Base-by-base conservation (phyloP, 1,140 invertebrate species). In the Zaprionus ornatus region DNA sequence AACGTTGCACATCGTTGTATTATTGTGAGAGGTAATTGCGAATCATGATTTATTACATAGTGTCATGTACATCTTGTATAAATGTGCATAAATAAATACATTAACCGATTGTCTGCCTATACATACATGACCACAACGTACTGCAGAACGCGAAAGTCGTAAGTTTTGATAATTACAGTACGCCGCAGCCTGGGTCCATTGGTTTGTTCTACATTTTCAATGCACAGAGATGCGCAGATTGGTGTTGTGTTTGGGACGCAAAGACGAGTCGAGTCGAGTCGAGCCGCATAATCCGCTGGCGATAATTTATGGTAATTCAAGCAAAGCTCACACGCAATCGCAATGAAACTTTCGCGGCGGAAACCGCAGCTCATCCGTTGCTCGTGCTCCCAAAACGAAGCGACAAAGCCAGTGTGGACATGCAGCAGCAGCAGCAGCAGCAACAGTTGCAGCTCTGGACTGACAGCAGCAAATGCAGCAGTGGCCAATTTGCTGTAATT, bases 241-340 rank as follows among this genome's bases (percentile, higher is more conserved):
- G 45, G 10, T 64, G 52, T 55, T 32, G 42, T 45, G 29, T 50
- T 35, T 63, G 60, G 55, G 52, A 52, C 37, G 21, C 48, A 3
- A 10, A 32, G 29, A 29, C 19, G 42, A 45, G 52, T 32, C 64
- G 60, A 61, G 67, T 45, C 37, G 32, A 79, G 56, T 25, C 59
- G 63, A 50, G 62, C 75, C 65, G 74, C 80, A 87, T 88, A 83
- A 87, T 87, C 77, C 61, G 59, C 21, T 52, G 52, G 77, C 77
- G 83, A 88, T 88, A 88, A 84, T 88, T 75, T 90, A 84, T 90
- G 85, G 55, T 84, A 81, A 90, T 84, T 67, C 65, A 66, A 79
- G 68, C 64, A 68, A 48, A 79, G 71, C 74, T 74, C 65, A 74
- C 84, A 84, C 84, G 84, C 84, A 88, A 88, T 63, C 68, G 57